Evolutionary conservation across 2,797 vertebrate genomes (phyloP), one percentile per base, ranked within the genome.

Genomic region (Platalea minor): DNA sequence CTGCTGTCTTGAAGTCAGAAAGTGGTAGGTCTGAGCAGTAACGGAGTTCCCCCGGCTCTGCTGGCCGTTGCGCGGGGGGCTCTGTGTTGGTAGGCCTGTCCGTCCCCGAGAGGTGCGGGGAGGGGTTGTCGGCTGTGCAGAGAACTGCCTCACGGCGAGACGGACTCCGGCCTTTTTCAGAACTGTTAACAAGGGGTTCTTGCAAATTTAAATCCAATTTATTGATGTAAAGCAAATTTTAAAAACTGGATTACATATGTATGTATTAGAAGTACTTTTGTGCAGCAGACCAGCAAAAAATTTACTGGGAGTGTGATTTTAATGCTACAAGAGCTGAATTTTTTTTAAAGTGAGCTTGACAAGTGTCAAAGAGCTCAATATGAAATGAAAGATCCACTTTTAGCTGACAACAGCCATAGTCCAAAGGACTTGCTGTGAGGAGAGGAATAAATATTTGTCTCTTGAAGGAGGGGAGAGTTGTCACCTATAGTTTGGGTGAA

Each of bases 31-130:
- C 56, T 51, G 93, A 94, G 92, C 67, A 9, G 84, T 11, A 11
- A 6, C 14, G 1, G 11, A 21, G 48, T 23, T n/a, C 24, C 69
- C 68, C 20, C 4, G 4, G 28, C 85, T 33, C 37, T 17, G 59
- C 60, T 24, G 16, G 41, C 35, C 4, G 6, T n/a, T 24, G 0
- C 31, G 4, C 10, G 2, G 13, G 24, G 67, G 76, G 41, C 16
- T 78, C 20, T 0, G 9, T 21, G 56, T 5, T 5, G 25, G 39
- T 2, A 4, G 33, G 35, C n/a, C 20, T 1, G 24, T 12, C 25
- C 4, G 39, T 39, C 69, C 81, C 64, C 3, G 3, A 1, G 17
- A 17, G 61, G 17, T 3, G 41, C 33, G 1, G 65, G 61, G n/a
- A 29, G 33, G 7, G 45, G 75, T n/a, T 4, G 7, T 16, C 16